Conservation (phyloP, 1,140 invertebrate species). For the Apis dorsata region DNA sequence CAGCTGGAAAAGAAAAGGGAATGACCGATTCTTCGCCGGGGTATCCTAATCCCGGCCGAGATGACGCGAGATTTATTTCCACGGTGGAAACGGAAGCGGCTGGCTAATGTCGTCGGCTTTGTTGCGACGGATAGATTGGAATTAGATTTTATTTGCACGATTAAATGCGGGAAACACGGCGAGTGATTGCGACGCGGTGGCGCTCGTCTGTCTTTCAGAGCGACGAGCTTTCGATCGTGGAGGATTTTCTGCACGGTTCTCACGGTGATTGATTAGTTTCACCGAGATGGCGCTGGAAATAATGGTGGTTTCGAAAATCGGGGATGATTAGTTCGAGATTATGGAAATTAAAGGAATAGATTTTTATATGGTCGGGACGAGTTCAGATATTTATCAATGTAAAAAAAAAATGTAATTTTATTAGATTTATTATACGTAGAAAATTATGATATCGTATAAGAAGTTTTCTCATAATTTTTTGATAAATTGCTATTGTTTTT, state of each 20-base stretch:
- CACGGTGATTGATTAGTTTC: too few relatives aligned
- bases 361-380: too few relatives aligned
- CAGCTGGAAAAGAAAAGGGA: constrained; percentile 20
- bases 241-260: background rate
- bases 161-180: background rate
- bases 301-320: too few relatives aligned
- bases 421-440: too few relatives aligned
- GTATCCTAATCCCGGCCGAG: constrained; percentile 3
- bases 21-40: constrained; percentile 24
- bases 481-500: too few relatives aligned
- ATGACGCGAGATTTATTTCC: constrained; percentile 56
- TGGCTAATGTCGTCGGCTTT: constrained; percentile 60
- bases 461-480: too few relatives aligned
- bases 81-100: constrained; percentile 49
- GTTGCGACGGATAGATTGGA: constrained; percentile 37
- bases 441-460: too few relatives aligned
- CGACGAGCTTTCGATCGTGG: background rate
- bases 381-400: too few relatives aligned
- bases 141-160: constrained; percentile 19
- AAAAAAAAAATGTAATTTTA: too few relatives aligned
- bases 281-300: too few relatives aligned
- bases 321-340: too few relatives aligned
- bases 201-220: background rate
- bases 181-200: background rate
- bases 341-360: too few relatives aligned